A percentile compares a stretch with the other conserved stretches of the same genome.
Evolutionary conservation across 2,113 vertebrate species (phyloP).

Genomic region (Hiodon alosoides): DNA sequence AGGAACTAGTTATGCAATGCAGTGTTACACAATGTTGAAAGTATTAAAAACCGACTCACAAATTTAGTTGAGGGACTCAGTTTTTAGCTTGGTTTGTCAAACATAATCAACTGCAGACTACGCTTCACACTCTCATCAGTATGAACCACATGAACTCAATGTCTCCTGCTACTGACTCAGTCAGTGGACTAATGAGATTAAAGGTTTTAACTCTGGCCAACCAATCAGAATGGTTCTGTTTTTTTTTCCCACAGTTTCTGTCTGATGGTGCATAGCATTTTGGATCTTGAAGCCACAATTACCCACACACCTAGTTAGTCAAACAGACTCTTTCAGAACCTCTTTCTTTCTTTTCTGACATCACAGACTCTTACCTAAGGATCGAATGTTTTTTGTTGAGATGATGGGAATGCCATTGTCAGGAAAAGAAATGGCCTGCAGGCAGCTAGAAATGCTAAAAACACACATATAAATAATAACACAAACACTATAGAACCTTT

Average conservation of each 20-base stretch:
- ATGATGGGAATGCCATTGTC: no score
- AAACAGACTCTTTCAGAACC: no score
- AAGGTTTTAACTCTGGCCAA: neutral
- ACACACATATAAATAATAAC: no score
- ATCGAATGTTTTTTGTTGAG: no score
- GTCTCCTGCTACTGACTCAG: neutral
- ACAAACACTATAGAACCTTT: no score
- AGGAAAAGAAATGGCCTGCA: no score
- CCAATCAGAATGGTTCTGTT: neutral
- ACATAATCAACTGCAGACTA: neutral
- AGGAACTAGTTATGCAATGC: neutral
- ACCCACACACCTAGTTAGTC: no score
- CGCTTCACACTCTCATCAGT: neutral
- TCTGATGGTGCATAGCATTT: neutral
- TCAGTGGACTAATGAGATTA: slow-evolving; percentile 11
- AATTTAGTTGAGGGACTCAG: neutral
- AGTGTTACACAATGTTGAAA: neutral
- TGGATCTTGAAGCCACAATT: neutral
- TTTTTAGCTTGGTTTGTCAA: neutral
- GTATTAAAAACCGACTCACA: no score
- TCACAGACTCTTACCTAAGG: no score
- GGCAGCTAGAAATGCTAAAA: no score
- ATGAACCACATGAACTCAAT: neutral
- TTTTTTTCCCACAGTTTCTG: neutral
- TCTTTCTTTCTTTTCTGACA: no score